Evolutionary conservation across 1,140 invertebrate species (phyloP).

Genomic region (Drosophila yakuba): DNA sequence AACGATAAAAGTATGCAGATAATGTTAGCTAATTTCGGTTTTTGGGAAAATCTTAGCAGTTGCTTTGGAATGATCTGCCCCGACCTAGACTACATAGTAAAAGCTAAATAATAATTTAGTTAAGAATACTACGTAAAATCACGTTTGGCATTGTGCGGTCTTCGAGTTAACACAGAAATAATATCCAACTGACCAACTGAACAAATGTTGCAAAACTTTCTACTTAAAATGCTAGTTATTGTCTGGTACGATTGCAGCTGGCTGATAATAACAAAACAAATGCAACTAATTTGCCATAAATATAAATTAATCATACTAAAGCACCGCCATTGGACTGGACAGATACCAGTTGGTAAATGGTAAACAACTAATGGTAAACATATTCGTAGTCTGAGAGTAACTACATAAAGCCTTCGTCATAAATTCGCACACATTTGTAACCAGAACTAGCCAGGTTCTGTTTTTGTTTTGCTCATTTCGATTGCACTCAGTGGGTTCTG

Average conservation of each 20-base stretch:
- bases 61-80: constrained; percentile 58
- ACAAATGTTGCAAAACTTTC: constrained; percentile 26
- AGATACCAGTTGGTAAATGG: constrained; percentile 9
- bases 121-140: constrained; percentile 76
- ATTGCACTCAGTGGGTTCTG: constrained; percentile 40
- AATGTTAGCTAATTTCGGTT: constrained; percentile 40
- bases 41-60: constrained; percentile 36
- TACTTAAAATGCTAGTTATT: constrained; percentile 70
- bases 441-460: constrained; percentile 18
- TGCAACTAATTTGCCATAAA: constrained; percentile 33
- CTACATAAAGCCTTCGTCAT: constrained; percentile 72
- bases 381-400: constrained; percentile 25
- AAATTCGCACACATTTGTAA: constrained; percentile 68
- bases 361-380: constrained; percentile 37
- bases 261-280: constrained; percentile 25
- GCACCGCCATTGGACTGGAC: constrained; percentile 20
- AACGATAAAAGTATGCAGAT: constrained; percentile 42
- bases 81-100: constrained; percentile 39
- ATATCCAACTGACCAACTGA: constrained; percentile 15
- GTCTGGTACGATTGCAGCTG: constrained; percentile 60
- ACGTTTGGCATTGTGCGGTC: constrained; percentile 75
- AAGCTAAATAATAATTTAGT: constrained; percentile 65
- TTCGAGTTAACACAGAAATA: constrained; percentile 34
- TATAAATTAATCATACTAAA: constrained; percentile 38
- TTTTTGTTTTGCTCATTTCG: constrained; percentile 8